phyloP scores from a whole-genome alignment of 2,888 invertebrate genomes.

The Saturnia japonica region DNA sequence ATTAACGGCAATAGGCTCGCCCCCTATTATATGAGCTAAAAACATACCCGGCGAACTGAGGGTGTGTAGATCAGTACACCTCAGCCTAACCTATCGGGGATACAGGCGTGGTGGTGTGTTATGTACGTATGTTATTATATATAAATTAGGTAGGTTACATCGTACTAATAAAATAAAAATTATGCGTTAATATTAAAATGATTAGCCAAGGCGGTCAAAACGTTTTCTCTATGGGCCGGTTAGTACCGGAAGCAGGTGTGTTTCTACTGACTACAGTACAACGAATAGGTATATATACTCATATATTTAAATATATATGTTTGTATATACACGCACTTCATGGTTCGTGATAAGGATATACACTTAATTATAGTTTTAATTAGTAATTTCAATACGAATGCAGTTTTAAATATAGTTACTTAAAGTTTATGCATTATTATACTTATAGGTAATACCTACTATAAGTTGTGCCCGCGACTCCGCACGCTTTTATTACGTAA shows the following conservation, averaged over 20 bases:
- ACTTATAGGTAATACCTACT: background rate
- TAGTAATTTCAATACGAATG: background rate
- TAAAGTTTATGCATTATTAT: background rate
- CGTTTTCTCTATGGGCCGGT: conserved; percentile 10
- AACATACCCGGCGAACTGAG: too few relatives aligned
- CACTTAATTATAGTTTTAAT: background rate
- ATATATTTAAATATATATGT: background rate
- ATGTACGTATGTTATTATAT: too few relatives aligned
- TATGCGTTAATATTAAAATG: background rate
- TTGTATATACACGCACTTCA: background rate
- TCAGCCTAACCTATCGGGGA: too few relatives aligned
- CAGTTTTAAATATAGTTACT: background rate
- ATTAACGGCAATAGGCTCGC: too few relatives aligned
- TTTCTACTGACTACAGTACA: background rate
- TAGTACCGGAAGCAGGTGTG: conserved; percentile 8
- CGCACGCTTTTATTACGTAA: too few relatives aligned
- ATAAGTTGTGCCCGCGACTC: background rate
- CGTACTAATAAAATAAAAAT: background rate
- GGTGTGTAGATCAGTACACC: too few relatives aligned
- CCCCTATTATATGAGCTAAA: too few relatives aligned
- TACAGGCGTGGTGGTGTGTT: too few relatives aligned
- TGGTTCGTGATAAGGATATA: background rate
- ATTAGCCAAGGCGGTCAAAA: background rate
- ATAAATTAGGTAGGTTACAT: too few relatives aligned
- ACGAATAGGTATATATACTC: background rate